phyloP scores from a whole-genome alignment of 2,797 vertebrate species.

The Okamejei kenojei region DNA sequence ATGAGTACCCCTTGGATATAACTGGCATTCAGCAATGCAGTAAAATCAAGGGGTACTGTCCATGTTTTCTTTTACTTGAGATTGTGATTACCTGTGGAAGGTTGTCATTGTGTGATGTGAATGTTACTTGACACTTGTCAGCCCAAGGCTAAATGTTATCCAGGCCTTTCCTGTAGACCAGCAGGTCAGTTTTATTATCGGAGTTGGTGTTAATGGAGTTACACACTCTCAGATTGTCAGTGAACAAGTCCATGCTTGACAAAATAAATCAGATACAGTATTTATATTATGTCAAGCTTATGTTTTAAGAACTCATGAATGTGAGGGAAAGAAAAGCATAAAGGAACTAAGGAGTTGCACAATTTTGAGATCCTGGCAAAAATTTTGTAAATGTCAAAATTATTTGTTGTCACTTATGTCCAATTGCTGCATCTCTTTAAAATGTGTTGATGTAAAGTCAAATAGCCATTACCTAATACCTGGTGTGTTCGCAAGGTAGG shows the following conservation, averaged over 20 bases:
- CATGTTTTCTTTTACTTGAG: background rate
- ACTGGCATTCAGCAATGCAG: background rate
- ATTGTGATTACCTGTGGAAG: slow-evolving; percentile 16
- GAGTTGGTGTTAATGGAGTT: background rate
- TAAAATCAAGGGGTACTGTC: background rate
- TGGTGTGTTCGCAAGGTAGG: background rate
- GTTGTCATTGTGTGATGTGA: slow-evolving; percentile 16
- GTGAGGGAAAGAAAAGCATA: background rate
- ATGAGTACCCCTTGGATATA: background rate
- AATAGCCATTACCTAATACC: background rate
- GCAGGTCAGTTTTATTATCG: slow-evolving; percentile 4
- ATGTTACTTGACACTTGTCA: slow-evolving; percentile 3
- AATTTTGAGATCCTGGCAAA: background rate
- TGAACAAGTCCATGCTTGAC: background rate
- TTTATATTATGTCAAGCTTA: background rate
- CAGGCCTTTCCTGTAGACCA: background rate
- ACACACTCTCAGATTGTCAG: background rate
- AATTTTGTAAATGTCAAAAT: background rate
- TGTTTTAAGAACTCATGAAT: slow-evolving; percentile 13
- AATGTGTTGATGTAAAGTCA: no score
- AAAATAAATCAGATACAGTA: background rate
- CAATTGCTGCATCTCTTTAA: background rate
- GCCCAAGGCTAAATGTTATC: slow-evolving; percentile 20
- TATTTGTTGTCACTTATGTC: background rate
- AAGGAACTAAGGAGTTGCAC: background rate